Percentiles rank a stretch among this genome's conserved stretches.
Evolutionary conservation across 2,113 vertebrate genomes (phyloP).

Genomic region (Microtus montanus): DNA sequence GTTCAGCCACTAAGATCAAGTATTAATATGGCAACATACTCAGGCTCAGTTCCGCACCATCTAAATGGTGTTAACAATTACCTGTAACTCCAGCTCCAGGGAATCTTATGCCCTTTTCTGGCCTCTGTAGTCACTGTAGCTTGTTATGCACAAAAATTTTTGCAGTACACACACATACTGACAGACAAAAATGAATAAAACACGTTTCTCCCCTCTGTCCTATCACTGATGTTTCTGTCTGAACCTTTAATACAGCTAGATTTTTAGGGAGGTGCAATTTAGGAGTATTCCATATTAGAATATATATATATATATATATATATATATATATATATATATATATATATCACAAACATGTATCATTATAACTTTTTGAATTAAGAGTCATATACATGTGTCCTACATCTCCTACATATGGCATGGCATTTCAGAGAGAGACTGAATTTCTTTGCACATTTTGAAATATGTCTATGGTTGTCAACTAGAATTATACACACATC

Average conservation of each 20-base stretch:
- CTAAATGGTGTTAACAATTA: background rate
- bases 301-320: background rate
- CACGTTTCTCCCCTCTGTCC: background rate
- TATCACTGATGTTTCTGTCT: background rate
- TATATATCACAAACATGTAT: background rate
- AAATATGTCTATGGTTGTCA: background rate
- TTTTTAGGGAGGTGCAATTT: background rate
- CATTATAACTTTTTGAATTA: background rate
- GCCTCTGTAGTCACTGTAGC: background rate
- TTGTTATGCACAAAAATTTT: background rate
- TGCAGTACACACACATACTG: background rate
- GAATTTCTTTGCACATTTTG: slow-evolving; percentile 8
- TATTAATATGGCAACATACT: background rate
- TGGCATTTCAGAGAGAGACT: slow-evolving; percentile 25
- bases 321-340: background rate
- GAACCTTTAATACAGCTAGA: background rate
- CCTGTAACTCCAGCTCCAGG: background rate
- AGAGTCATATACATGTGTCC: background rate
- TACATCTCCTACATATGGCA: background rate
- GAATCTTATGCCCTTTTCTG: background rate
- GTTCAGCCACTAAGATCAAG: background rate
- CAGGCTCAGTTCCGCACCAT: background rate
- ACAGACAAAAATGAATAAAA: background rate
- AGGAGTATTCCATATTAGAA: background rate
- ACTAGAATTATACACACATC: background rate